Conservation (phyloP, 2,888 invertebrate species). For the Eugnorisma glareosa region DNA sequence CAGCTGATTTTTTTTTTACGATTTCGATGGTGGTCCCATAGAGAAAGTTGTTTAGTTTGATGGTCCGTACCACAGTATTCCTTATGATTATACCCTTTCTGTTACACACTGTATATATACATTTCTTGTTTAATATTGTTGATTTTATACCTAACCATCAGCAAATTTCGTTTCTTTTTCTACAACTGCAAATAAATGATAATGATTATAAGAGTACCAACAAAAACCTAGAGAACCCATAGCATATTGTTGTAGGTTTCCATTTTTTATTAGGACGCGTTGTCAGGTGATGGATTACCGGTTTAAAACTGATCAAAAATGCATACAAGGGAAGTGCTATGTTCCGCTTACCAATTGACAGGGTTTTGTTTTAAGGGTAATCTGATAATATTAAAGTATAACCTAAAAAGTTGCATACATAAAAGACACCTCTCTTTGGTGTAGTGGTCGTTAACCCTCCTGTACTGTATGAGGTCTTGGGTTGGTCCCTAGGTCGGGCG, state of each 20-base stretch:
- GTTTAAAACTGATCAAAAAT: constrained; percentile 25
- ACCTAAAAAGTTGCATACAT: background rate
- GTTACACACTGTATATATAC: too few relatives aligned
- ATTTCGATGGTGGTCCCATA: too few relatives aligned
- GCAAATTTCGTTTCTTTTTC: background rate
- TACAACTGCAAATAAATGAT: background rate
- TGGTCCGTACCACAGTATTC: too few relatives aligned
- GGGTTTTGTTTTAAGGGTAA: background rate
- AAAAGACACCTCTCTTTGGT: background rate
- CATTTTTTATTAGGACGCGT: constrained; percentile 1
- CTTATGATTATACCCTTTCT: too few relatives aligned
- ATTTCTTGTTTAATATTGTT: too few relatives aligned
- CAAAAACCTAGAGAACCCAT: background rate
- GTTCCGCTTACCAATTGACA: background rate
- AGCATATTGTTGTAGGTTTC: background rate
- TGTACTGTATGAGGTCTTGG: background rate
- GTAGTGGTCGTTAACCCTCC: background rate
- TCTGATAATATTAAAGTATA: background rate
- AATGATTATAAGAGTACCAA: background rate
- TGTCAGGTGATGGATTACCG: constrained; percentile 30
- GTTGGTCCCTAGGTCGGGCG: background rate
- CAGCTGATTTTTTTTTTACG: too few relatives aligned
- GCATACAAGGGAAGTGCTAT: background rate
- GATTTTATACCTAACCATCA: background rate
- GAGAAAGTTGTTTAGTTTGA: too few relatives aligned